Percentiles rank a stretch among this genome's conserved stretches.
Conservation (phyloP, 2,113 vertebrate species). For the Hypomesus transpacificus region DNA sequence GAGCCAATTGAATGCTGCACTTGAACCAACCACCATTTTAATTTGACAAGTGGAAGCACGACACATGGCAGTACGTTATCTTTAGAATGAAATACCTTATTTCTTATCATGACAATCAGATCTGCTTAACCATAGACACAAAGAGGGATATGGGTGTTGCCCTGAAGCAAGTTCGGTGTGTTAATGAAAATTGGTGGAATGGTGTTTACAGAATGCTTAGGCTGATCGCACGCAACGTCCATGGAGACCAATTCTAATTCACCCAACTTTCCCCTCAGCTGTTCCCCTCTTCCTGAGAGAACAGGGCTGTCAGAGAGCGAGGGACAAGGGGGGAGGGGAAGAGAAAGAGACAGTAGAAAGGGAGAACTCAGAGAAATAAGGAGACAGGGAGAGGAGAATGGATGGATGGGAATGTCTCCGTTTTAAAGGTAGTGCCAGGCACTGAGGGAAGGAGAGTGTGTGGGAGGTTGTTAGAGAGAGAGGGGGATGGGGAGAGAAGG, state of each 20-base stretch:
- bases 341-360: not conserved
- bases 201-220: conserved; percentile 48
- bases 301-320: conserved; percentile 17
- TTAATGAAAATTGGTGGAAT: conserved; percentile 48
- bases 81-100: too few relatives aligned
- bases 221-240: conserved; percentile 34
- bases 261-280: conserved; percentile 61
- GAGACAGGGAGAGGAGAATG: not conserved
- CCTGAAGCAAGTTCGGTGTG: conserved; percentile 20
- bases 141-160: not conserved
- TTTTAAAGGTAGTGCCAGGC: not conserved
- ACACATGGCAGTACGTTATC: too few relatives aligned
- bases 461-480: not conserved
- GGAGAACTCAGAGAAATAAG: not conserved
- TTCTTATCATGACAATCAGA: not conserved
- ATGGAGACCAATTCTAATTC: conserved; percentile 51
- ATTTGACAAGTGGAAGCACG: too few relatives aligned
- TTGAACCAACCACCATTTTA: too few relatives aligned
- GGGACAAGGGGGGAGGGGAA: not conserved
- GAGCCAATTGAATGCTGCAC: too few relatives aligned
- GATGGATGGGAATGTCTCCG: not conserved
- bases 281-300: conserved; percentile 47
- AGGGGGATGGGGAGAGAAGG: not conserved
- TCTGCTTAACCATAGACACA: not conserved
- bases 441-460: not conserved